Evolutionary conservation across 2,797 vertebrate genomes (phyloP).

Genomic region (Benthosema pterotum): DNA sequence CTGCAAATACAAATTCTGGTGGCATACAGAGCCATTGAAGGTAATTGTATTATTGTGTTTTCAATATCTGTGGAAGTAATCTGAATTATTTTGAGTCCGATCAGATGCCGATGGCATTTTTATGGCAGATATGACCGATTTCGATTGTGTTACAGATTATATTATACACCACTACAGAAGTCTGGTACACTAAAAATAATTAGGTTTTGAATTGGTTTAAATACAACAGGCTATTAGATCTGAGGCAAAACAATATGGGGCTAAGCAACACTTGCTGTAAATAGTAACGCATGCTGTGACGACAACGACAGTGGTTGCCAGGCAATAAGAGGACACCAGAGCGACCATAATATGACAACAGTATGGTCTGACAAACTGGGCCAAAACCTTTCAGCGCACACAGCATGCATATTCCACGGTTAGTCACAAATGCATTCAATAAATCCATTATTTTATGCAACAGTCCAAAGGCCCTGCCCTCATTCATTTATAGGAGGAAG

Average conservation of each 20-base stretch:
- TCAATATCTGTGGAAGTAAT: no score
- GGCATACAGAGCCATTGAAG: no score
- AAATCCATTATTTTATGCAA: conserved; percentile 9
- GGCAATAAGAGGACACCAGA: conserved; percentile 63
- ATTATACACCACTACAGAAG: conserved; percentile 28
- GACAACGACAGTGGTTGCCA: conserved; percentile 66
- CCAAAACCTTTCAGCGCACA: neutral
- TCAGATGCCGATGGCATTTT: no score
- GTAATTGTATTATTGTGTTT: no score
- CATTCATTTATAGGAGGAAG: conserved; percentile 33
- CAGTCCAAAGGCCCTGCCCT: conserved; percentile 7
- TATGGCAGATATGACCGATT: no score
- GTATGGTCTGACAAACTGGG: conserved; percentile 53
- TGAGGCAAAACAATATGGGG: conserved; percentile 35
- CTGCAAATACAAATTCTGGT: no score
- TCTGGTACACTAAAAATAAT: conserved; percentile 11
- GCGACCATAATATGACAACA: conserved; percentile 47
- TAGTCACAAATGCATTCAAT: conserved; percentile 21
- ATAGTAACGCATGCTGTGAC: conserved; percentile 73
- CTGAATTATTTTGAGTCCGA: no score
- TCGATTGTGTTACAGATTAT: no score
- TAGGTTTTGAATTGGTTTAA: conserved; percentile 35
- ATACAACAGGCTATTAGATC: conserved; percentile 52
- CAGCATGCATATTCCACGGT: conserved; percentile 5
- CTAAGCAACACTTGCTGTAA: conserved; percentile 63